A percentile compares a stretch with the other conserved stretches of the same genome.
phyloP scores from a whole-genome alignment of 2,113 vertebrate species.

The Syngnathoides biaculeatus region DNA sequence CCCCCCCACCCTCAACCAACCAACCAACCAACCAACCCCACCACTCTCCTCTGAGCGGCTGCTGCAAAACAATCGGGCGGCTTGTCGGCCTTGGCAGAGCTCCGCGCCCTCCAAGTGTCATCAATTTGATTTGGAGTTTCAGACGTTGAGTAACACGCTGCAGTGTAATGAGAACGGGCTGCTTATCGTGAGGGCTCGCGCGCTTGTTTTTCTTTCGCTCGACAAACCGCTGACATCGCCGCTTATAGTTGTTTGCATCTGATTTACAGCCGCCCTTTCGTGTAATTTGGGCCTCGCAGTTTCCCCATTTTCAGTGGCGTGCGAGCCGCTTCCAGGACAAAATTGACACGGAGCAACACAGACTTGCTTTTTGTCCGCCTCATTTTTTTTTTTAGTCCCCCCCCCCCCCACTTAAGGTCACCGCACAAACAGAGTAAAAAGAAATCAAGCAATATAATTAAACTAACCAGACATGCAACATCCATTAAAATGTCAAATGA shows the following conservation, averaged over 20 bases:
- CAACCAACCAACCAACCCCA: neutral
- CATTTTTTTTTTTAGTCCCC: neutral
- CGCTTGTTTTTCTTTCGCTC: neutral
- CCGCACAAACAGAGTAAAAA: too few relatives aligned
- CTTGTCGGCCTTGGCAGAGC: neutral
- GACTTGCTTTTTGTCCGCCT: too few relatives aligned
- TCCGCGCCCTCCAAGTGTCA: neutral
- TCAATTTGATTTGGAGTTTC: neutral
- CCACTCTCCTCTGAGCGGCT: neutral
- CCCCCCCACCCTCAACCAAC: too few relatives aligned
- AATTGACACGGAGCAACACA: neutral
- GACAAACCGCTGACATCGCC: neutral
- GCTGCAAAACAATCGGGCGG: neutral
- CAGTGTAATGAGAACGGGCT: neutral
- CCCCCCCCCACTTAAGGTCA: too few relatives aligned
- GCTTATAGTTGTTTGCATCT: neutral
- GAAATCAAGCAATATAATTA: too few relatives aligned
- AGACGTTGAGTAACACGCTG: neutral
- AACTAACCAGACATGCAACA: too few relatives aligned
- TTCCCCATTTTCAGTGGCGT: conserved; percentile 9
- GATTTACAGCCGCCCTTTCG: neutral
- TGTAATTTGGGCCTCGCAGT: neutral
- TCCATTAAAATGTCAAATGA: too few relatives aligned
- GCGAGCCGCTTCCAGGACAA: neutral
- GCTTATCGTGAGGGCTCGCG: neutral